Evolutionary conservation across 1,140 invertebrate species (phyloP), one percentile per base, ranked within the genome.

Genomic region (Platyscapa corneri): DNA sequence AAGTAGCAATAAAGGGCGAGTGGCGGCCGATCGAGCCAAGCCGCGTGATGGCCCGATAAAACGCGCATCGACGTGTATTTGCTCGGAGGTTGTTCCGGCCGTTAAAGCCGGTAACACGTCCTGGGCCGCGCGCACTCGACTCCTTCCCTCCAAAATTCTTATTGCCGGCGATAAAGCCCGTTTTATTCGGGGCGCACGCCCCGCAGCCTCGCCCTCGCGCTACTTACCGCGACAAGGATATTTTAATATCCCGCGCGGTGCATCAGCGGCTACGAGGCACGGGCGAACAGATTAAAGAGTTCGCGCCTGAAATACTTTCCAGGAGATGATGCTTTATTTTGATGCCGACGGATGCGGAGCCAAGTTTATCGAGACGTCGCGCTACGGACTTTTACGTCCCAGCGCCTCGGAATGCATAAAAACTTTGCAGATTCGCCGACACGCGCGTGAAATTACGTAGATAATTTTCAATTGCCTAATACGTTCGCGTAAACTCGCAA

Each of bases 1-100:
- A 46, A 12, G 12, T 12, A 56, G 86, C 88, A 85, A 87, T 89
- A 39, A 39, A 89, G 89, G 87, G 32, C 87, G 60, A 79, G 86
- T 60, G 84, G 83, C 83, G 78, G 74, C 81, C 82, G 53, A 39
- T 37, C 53, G 34, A 30, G 83, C 88, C 88, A 90, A 37, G 23
- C 20, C 53, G 27, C 16, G 83, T 87, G 88, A 90, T 88, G 88
- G 84, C 72, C 86, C 87, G 89, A 88, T 90, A 91, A 91, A 91
- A 76, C 87, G 27, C 82, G 88, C 86, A 70, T 70, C 16, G 67
- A 70, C 32, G 6, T 39, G 67, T 37, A 70, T 70, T 70, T 37
- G 32, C 67, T 39, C 18, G 5, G 34, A 20, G 30, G 16, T 16
- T 37, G 67, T 1, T 5, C 1, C 86, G 83, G 74, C 87, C 88